Percentiles rank a stretch among this genome's conserved stretches.
These are phyloP conservation scores for Cinara cedri DNA, from an alignment of 2,888 invertebrate genomes.

Conservation along the genomic window DNA sequence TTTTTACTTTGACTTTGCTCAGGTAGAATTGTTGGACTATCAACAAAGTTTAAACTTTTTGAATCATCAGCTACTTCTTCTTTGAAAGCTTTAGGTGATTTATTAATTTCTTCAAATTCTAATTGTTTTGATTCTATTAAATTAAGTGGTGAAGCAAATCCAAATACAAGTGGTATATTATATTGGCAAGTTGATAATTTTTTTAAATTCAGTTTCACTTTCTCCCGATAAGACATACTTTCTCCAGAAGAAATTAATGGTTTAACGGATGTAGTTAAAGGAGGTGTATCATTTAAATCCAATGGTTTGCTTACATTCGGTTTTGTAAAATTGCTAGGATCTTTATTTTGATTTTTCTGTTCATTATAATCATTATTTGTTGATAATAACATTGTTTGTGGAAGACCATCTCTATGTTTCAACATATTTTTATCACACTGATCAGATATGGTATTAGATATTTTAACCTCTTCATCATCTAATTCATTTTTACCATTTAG, in stretches of 20 bases:
- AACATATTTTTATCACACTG: not conserved
- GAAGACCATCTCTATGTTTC: not conserved
- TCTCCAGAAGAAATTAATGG: not conserved
- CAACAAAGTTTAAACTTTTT: not conserved
- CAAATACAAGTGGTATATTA: conserved; percentile 45
- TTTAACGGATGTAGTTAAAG: not conserved
- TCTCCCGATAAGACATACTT: conserved; percentile 27
- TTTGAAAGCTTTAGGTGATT: not conserved
- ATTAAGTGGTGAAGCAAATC: conserved; percentile 17
- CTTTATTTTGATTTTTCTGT: not conserved
- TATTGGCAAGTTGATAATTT: conserved; percentile 30
- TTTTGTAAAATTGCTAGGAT: not conserved
- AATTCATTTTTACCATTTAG: not conserved
- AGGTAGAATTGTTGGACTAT: conserved; percentile 16
- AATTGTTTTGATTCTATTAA: not conserved
- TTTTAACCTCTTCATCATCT: not conserved
- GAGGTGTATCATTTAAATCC: not conserved
- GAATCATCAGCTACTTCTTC: conserved; percentile 2
- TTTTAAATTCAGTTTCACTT: conserved; percentile 50
- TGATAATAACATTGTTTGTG: not conserved
- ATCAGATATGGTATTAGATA: not conserved
- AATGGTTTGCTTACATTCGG: not conserved
- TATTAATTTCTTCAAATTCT: not conserved
- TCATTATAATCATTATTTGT: not conserved
- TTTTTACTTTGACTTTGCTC: not conserved